These are phyloP conservation scores for Eumacrocentrus americanus DNA, from an alignment of 2,888 invertebrate genomes.

Conservation along the genomic window DNA sequence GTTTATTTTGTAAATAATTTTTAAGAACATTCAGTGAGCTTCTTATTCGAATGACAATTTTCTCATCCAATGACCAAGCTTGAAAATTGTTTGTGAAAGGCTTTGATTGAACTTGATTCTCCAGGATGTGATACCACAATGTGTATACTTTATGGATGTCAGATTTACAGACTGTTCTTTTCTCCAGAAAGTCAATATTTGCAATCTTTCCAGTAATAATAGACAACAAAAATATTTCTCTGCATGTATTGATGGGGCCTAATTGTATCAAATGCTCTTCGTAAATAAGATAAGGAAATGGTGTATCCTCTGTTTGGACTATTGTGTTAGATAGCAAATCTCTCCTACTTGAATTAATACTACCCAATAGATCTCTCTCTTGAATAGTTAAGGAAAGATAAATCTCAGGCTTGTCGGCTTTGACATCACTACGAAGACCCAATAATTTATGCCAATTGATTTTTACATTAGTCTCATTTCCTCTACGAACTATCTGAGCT, in stretches of 20 bases:
- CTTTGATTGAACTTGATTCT: slow-evolving; percentile 53
- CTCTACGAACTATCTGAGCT: slow-evolving; percentile 70
- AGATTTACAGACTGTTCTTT: slow-evolving; percentile 33
- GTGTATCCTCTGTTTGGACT: slow-evolving; percentile 1
- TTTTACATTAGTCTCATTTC: slow-evolving; percentile 58
- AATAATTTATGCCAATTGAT: slow-evolving; percentile 56
- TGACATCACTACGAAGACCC: slow-evolving; percentile 56
- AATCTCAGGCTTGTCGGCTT: slow-evolving; percentile 56
- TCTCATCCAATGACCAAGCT: slow-evolving; percentile 61
- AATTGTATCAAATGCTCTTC: slow-evolving; percentile 57
- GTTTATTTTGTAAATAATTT: slow-evolving; percentile 63
- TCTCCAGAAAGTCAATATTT: slow-evolving; percentile 64
- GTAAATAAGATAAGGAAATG: slow-evolving; percentile 38
- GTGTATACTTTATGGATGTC: slow-evolving; percentile 36
- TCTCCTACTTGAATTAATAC: slow-evolving; percentile 22
- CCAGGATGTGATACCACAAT: slow-evolving; percentile 53
- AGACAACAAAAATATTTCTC: slow-evolving; percentile 64
- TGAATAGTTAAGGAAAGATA: slow-evolving; percentile 55
- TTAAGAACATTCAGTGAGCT: slow-evolving; percentile 60
- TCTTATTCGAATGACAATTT: slow-evolving; percentile 63
- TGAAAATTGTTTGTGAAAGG: slow-evolving; percentile 52
- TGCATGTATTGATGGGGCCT: slow-evolving; percentile 50
- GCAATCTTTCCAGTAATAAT: slow-evolving; percentile 66
- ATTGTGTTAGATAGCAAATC: slow-evolving; percentile 16
- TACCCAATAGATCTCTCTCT: slow-evolving; percentile 40